Base-by-base conservation (phyloP, 2,797 vertebrate species). In the Todus mexicanus region DNA sequence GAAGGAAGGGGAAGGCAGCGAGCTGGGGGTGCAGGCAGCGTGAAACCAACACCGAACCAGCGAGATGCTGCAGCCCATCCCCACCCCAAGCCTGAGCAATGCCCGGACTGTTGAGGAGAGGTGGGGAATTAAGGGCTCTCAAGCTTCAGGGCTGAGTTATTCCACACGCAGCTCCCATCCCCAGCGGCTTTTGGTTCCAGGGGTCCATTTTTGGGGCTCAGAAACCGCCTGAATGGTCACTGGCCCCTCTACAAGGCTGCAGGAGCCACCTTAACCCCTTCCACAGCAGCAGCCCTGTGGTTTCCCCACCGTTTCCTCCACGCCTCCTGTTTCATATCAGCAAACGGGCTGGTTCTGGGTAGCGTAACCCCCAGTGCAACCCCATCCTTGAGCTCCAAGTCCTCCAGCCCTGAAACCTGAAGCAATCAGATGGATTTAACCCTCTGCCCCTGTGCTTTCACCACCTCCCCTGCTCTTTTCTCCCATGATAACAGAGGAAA, bases 211-310 rank as follows among this genome's bases (percentile, higher is more conserved):
- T 4, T 11, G 63, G n/a, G 35, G 6, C 20, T 47, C 72, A 26
- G 29, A 63, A 56, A 66, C 57, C 12, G 0, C 33, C 35, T 40
- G 57, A 40, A 8, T 31, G 3, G 20, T 16, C 11, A 0, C 54
- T 1, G 0, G 6, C 11, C 38, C n/a, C 35, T 18, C 22, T 4
- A 19, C 35, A 33, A 35, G 12, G 25, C 71, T 60, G 22, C 31
- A 18, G 3, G 4, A 5, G 20, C 48, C 51, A 54, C 61, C 77
- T 75, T 60, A 80, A 81, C n/a, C 15, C 23, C 4, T 6, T 5
- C 6, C 1, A 1, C 29, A 1, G 2, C 5, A 0, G 25, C 45
- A 29, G 18, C 61, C 23, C 26, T 2, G 6, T 0, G 13, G 70
- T 68, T 93, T 56, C 73, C 29, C 21, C 5, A 8, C 31, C 1